Conservation (phyloP, 2,113 vertebrate species). For the Baryphthengus martii region DNA sequence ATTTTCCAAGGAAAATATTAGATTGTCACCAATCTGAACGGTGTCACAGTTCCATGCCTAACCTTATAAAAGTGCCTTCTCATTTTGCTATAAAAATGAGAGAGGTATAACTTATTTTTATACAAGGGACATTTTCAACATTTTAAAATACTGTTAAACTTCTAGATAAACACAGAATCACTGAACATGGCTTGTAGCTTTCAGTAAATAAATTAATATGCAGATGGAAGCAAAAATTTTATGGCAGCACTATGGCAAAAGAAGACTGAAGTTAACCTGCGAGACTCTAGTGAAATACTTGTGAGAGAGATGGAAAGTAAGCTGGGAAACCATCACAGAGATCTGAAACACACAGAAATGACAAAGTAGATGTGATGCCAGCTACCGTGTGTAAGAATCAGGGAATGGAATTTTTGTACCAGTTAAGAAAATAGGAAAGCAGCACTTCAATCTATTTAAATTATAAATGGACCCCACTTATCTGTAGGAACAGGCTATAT, state of each 20-base stretch:
- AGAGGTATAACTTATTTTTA: not conserved
- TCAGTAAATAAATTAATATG: not conserved
- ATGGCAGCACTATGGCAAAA: not conserved
- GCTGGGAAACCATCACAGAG: not conserved
- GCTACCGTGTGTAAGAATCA: not conserved
- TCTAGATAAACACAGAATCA: not conserved
- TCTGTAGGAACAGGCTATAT: not conserved
- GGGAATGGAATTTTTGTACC: not conserved
- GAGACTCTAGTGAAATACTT: not conserved
- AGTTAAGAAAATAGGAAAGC: not conserved
- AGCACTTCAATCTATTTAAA: not conserved
- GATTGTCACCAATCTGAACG: not conserved
- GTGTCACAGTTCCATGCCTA: not conserved
- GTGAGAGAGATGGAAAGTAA: not conserved
- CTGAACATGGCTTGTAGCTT: not conserved
- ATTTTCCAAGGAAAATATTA: not conserved
- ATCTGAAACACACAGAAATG: not conserved
- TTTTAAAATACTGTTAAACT: not conserved
- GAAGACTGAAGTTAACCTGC: not conserved
- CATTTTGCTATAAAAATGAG: not conserved
- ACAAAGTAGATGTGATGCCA: not conserved
- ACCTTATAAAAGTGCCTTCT: not conserved
- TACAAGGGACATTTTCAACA: not conserved
- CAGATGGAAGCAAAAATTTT: not conserved
- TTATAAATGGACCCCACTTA: not conserved